Percentiles rank a stretch among this genome's conserved stretches.
Evolutionary conservation across 1,140 invertebrate species (phyloP).

Genomic region (Drosophila fuyamai): DNA sequence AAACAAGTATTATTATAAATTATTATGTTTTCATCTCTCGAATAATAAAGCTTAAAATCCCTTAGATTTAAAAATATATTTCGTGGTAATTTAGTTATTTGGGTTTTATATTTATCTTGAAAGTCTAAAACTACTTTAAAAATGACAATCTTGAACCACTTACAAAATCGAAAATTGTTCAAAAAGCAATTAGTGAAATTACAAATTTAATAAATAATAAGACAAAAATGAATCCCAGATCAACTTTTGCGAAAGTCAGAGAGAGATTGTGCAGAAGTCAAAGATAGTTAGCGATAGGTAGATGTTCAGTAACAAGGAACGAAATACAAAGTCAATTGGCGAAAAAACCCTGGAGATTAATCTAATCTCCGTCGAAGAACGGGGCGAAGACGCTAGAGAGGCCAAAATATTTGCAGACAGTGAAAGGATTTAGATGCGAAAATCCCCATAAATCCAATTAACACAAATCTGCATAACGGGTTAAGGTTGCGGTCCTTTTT

Average conservation of each 20-base stretch:
- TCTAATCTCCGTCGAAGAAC: slow-evolving; percentile 66
- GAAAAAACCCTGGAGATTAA: slow-evolving; percentile 67
- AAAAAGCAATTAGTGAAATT: background rate
- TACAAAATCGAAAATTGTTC: background rate
- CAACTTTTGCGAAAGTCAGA: slow-evolving; percentile 13
- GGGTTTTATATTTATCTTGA: no score
- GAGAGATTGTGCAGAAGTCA: slow-evolving; percentile 17
- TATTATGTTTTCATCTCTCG: no score
- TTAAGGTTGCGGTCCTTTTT: slow-evolving; percentile 19
- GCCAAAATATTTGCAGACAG: slow-evolving; percentile 84
- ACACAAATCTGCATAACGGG: slow-evolving; percentile 81
- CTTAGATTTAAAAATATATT: no score
- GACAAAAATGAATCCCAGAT: background rate
- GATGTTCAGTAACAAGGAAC: background rate
- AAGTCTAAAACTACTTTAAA: no score
- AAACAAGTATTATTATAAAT: no score
- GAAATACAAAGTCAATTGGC: slow-evolving; percentile 66
- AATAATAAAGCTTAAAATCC: no score
- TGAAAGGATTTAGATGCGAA: slow-evolving; percentile 81
- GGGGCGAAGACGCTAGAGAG: slow-evolving; percentile 42
- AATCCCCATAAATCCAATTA: slow-evolving; percentile 83
- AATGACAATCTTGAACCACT: no score
- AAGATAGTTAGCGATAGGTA: slow-evolving; percentile 20
- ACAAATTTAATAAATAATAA: background rate
- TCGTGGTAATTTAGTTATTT: no score